Percentiles rank a stretch among this genome's conserved stretches.
phyloP scores from a whole-genome alignment of 2,888 invertebrate species.

The Rotaria sp. region DNA sequence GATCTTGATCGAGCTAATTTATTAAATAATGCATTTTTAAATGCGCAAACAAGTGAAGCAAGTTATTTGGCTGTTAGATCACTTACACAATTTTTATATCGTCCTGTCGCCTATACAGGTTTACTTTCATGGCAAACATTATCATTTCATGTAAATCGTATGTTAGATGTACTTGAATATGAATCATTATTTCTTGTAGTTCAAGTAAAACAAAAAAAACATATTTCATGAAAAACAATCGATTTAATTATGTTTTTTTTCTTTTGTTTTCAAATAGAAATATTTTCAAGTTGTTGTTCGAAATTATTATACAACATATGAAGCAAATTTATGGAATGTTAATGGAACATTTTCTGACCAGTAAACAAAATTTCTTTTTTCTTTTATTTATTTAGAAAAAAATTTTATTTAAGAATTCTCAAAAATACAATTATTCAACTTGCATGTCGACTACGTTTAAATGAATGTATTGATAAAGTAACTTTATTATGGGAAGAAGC shows the following conservation, averaged over 20 bases:
- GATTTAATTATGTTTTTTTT: background rate
- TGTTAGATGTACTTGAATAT: constrained; percentile 12
- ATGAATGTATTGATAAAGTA: constrained; percentile 34
- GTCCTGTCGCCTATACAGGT: background rate
- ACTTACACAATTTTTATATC: background rate
- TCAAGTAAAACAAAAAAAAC: background rate
- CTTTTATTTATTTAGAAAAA: background rate
- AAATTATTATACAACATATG: background rate
- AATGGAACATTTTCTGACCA: background rate
- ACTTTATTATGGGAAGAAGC: constrained; percentile 10
- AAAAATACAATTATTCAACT: constrained; percentile 33
- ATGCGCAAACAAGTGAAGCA: background rate
- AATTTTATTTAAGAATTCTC: constrained; percentile 27
- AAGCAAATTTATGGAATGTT: background rate
- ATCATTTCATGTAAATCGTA: background rate
- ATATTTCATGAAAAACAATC: too few relatives aligned
- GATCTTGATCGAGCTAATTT: constrained; percentile 33
- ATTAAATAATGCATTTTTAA: constrained; percentile 35
- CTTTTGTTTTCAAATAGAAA: background rate
- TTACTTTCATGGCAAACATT: background rate
- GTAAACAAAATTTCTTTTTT: background rate
- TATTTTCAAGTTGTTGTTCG: background rate
- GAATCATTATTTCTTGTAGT: background rate
- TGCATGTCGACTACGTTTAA: constrained; percentile 36
- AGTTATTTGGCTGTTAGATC: background rate